Conservation (phyloP, 2,113 vertebrate species). For the Dipodomys merriami region DNA sequence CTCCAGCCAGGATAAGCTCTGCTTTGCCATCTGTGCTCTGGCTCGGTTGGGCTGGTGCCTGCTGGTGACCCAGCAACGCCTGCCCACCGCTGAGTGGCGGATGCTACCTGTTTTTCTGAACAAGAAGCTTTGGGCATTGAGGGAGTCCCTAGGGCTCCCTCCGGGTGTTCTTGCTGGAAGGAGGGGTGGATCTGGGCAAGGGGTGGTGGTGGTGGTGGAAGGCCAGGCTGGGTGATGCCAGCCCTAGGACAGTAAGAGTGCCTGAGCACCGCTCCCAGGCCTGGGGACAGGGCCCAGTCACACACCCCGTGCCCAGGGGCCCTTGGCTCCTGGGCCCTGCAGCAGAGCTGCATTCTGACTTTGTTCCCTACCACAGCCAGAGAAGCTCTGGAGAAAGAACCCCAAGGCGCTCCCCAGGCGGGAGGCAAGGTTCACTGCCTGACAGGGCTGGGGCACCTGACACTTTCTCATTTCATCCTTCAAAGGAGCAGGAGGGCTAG, state of each 20-base stretch:
- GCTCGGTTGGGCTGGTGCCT: slow-evolving; percentile 63
- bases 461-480: not conserved
- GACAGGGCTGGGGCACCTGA: not conserved
- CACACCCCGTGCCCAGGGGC: not conserved
- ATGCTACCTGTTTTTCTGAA: not conserved
- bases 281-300: rapidly evolving
- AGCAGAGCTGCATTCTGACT: not conserved
- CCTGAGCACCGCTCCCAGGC: not conserved
- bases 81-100: slow-evolving; percentile 68
- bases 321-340: not conserved
- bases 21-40: slow-evolving; percentile 89
- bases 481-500: not conserved
- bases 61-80: slow-evolving; percentile 71
- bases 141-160: not conserved
- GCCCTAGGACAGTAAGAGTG: not conserved
- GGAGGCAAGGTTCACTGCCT: not conserved
- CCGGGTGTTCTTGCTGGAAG: not conserved
- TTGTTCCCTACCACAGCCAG: not conserved
- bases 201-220: no score
- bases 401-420: not conserved
- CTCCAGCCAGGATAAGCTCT: slow-evolving; percentile 90
- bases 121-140: not conserved
- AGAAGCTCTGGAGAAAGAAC: not conserved
- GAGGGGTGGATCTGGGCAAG: not conserved
- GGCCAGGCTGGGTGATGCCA: not conserved